Base-by-base conservation (phyloP, 2,888 invertebrate genomes). In the Calameuta pallipes region DNA sequence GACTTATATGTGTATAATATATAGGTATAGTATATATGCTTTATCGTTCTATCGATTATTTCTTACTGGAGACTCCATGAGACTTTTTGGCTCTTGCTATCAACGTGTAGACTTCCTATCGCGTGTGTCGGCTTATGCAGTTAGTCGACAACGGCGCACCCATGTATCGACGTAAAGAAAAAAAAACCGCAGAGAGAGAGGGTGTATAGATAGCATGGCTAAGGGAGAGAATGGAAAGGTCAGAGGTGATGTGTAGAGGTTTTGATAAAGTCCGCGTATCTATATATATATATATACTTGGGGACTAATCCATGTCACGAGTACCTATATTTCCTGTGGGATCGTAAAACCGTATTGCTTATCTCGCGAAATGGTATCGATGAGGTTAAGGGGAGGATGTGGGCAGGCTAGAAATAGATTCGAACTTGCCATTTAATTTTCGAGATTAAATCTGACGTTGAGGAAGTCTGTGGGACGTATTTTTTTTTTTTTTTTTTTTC, bases 91-190 rank as follows among this genome's bases (percentile, higher is more conserved):
- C 23, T 6, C 41, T 15, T 6, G 1, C 41, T 41, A 41, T 56
- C 56, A 23, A 23, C 23, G 2, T 9, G 23, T 56, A 23, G 23
- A 56, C 23, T 15, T 15, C 9, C 9, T 56, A 56, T 56, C 56
- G 56, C 56, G 56, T 23, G 23, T 56, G 23, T 56, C 56, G 23
- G 56, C 23, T 23, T 23, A 56, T 56, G 56, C 15, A 56, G 56
- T 13, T 23, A 75, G 78, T 78, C 70, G 78, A 78, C 70, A 75
- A 75, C 71, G 78, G 78, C 78, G 30, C 78, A 75, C 78, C 78
- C 78, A 78, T 78, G 74, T 78, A 78, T 78, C 78, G 78, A 78
- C 78, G 33, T 33, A 70, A 78, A 75, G 75, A 56, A 69, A 71
- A 77, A 74, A 74, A 69, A 33, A 76, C 73, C 71, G 76, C 73